These are phyloP conservation scores for Uloborus plumipes DNA, from an alignment of 2,888 invertebrate species.

Conservation along the genomic window DNA sequence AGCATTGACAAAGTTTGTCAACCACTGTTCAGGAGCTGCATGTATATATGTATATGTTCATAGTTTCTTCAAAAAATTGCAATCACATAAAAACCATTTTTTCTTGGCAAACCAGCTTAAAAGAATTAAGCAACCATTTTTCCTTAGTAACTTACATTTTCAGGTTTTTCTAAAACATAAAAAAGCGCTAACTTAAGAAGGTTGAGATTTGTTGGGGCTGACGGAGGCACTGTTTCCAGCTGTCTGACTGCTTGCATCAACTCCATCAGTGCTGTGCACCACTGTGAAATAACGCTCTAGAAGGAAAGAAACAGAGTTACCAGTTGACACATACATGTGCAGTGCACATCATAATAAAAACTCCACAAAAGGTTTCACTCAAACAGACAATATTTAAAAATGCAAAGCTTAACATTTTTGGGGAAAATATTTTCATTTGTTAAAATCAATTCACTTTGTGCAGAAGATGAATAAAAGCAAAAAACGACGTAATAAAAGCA, in stretches of 20 bases:
- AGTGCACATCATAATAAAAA: neutral
- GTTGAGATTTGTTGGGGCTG: conserved; percentile 62
- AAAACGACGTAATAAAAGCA: too few relatives aligned
- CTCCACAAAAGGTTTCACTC: neutral
- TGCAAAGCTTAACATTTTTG: neutral
- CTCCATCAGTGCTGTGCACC: conserved; percentile 63
- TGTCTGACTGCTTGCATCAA: conserved; percentile 63
- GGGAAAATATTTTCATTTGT: too few relatives aligned
- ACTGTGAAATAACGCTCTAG: conserved; percentile 66
- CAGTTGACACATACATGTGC: neutral
- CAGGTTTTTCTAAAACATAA: conserved; percentile 22
- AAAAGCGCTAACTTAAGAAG: conserved; percentile 56
- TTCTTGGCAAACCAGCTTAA: conserved; percentile 32
- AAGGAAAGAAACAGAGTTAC: conserved; percentile 6
- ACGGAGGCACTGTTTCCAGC: conserved; percentile 40
- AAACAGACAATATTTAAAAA: neutral
- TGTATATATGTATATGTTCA: conserved; percentile 14
- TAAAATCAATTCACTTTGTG: too few relatives aligned
- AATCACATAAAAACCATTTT: conserved; percentile 37
- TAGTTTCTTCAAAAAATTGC: conserved; percentile 26
- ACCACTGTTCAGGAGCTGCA: conserved; percentile 49
- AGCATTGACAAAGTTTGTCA: conserved; percentile 48
- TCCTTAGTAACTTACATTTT: conserved; percentile 27
- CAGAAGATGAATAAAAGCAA: too few relatives aligned
- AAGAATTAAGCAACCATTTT: conserved; percentile 22